Percentiles rank a stretch among this genome's conserved stretches.
Conservation (phyloP, 2,797 vertebrate species). For the Diplodus sargus region DNA sequence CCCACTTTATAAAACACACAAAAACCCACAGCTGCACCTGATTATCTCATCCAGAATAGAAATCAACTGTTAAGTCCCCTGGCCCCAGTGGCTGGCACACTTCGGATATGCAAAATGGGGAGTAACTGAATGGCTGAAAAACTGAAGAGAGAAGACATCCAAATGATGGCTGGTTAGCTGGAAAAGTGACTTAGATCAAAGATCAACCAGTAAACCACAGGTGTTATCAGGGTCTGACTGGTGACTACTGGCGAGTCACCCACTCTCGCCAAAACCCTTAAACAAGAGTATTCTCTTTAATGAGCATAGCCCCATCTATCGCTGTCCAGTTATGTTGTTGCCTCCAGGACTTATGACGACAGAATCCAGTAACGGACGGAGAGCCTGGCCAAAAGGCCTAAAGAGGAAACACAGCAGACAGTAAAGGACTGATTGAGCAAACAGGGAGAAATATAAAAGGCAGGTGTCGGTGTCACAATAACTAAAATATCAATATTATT, state of each 20-base stretch:
- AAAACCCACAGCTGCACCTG: slow-evolving; percentile 23
- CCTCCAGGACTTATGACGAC: slow-evolving; percentile 89
- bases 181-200: slow-evolving; percentile 8
- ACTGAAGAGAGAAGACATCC: not conserved
- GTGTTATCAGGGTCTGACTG: slow-evolving; percentile 2
- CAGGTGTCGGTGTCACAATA: not conserved
- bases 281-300: slow-evolving; percentile 15
- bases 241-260: not conserved
- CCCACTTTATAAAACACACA: not conserved
- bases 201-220: slow-evolving; percentile 14
- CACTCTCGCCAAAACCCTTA: slow-evolving; percentile 1
- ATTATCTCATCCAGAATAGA: not conserved
- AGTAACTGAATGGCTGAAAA: slow-evolving; percentile 11
- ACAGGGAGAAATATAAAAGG: not conserved
- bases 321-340: slow-evolving; percentile 89
- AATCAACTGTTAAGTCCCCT: not conserved
- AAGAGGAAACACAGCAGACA: slow-evolving; percentile 45
- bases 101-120: not conserved
- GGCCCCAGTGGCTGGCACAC: not conserved
- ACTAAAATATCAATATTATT: not conserved
- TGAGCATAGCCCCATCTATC: slow-evolving; percentile 81
- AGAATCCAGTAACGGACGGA: slow-evolving; percentile 92
- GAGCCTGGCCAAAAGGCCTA: slow-evolving; percentile 95
- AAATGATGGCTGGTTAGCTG: slow-evolving; percentile 20
- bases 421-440: not conserved